phyloP scores from a whole-genome alignment of 2,113 vertebrate species.

The Erythrolamprus reginae region DNA sequence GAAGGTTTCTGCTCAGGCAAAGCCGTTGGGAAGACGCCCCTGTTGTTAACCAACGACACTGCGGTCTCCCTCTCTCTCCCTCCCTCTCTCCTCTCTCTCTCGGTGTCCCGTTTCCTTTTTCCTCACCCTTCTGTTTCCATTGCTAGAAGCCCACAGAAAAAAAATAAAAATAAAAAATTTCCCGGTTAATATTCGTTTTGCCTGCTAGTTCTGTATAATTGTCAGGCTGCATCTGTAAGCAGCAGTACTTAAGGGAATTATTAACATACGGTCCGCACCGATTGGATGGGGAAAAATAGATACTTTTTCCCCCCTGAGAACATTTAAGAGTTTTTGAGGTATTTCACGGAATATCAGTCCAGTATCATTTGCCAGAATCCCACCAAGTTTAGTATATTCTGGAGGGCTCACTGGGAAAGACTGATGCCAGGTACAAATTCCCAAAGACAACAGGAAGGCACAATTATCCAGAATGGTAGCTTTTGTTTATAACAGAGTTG shows the following conservation, averaged over 20 bases:
- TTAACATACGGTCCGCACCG: background rate
- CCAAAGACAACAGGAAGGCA: background rate
- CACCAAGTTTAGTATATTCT: background rate
- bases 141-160: slow-evolving; percentile 8
- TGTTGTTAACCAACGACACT: slow-evolving; percentile 8
- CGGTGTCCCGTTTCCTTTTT: background rate
- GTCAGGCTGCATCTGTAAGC: background rate
- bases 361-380: background rate
- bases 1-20: background rate
- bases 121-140: background rate
- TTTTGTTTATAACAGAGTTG: background rate
- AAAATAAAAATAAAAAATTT: background rate
- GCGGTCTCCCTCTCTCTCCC: background rate
- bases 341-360: background rate
- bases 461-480: background rate
- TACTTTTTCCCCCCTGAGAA: background rate
- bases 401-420: background rate
- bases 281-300: background rate
- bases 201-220: background rate
- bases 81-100: too few relatives aligned
- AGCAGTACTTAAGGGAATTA: background rate
- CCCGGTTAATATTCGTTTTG: slow-evolving; percentile 38
- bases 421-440: background rate
- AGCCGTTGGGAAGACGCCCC: background rate
- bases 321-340: background rate